phyloP scores from a whole-genome alignment of 2,113 vertebrate genomes.

The Procavia capensis region DNA sequence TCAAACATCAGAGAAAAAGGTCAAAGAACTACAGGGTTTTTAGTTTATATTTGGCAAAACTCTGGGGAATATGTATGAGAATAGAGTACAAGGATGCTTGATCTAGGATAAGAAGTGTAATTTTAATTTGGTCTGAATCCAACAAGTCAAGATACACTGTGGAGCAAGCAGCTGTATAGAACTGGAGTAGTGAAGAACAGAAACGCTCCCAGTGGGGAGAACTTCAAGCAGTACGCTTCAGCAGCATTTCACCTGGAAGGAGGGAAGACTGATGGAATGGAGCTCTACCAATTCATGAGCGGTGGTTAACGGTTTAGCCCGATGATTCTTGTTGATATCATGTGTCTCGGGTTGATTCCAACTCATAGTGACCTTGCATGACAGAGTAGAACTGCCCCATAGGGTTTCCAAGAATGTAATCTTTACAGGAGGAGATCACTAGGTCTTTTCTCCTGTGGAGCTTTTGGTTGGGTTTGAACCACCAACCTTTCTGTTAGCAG shows the following conservation, averaged over 20 bases:
- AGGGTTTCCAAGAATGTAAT: not conserved
- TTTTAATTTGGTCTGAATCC: conserved; percentile 25
- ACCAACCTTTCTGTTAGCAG: not conserved
- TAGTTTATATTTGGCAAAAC: not conserved
- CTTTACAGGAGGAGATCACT: not conserved
- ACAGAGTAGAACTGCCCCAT: not conserved
- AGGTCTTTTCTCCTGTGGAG: too few species aligned
- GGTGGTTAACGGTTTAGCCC: not conserved
- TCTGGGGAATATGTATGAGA: not conserved
- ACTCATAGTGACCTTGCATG: not conserved
- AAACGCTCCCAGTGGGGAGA: not conserved
- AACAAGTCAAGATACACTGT: conserved; percentile 42
- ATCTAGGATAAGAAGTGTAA: conserved; percentile 32
- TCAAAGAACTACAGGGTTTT: conserved; percentile 31
- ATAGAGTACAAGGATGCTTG: conserved; percentile 5
- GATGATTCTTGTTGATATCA: not conserved
- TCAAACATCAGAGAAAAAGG: conserved; percentile 37
- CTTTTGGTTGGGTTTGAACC: too few species aligned
- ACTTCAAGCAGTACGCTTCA: not conserved
- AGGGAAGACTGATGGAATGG: not conserved
- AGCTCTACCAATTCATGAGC: not conserved
- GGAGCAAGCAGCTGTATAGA: not conserved
- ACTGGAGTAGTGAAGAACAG: not conserved
- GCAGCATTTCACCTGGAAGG: not conserved
- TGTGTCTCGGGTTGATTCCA: not conserved